Conservation (phyloP, 2,888 invertebrate genomes). For the Mesorhabditis spiculigera region DNA sequence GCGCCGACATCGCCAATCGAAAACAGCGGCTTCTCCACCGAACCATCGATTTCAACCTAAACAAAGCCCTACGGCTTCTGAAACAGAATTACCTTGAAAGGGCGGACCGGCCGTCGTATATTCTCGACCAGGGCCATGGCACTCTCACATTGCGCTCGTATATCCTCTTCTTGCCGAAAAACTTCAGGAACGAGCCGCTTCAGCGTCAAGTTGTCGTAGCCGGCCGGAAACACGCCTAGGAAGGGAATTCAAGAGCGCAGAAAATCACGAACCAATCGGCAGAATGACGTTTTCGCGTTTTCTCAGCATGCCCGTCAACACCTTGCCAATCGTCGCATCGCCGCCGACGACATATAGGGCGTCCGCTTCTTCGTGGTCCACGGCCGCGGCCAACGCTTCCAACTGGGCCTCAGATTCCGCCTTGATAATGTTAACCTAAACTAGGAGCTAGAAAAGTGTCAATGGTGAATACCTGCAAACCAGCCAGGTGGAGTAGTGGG, state of each 20-base stretch:
- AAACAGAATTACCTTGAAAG: conserved; percentile 15
- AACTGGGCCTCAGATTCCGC: conserved; percentile 44
- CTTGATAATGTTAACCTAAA: conserved; percentile 8
- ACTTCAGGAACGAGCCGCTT: conserved; percentile 32
- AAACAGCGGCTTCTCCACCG: conserved; percentile 17
- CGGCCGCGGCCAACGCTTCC: conserved; percentile 40
- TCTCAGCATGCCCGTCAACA: conserved; percentile 43
- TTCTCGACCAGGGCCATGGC: conserved; percentile 55
- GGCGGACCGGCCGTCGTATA: conserved; percentile 17
- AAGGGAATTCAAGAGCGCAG: background rate
- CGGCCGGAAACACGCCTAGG: conserved; percentile 52
- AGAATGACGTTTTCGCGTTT: conserved; percentile 18
- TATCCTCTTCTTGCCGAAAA: conserved; percentile 34
- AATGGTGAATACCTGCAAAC: conserved; percentile 40
- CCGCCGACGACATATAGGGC: conserved; percentile 54
- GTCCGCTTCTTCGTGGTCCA: conserved; percentile 51
- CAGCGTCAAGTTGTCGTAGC: conserved; percentile 39
- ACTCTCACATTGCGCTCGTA: conserved; percentile 46
- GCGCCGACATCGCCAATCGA: conserved; percentile 40
- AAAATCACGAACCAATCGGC: background rate
- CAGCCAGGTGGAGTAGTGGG: conserved; percentile 53
- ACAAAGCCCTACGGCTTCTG: conserved; percentile 18
- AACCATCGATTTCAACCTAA: conserved; percentile 3
- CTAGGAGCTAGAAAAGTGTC: background rate
- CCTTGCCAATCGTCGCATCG: conserved; percentile 51